These are phyloP conservation scores for Diogma glabrata DNA, from an alignment of 2,888 invertebrate species.

Conservation along the genomic window DNA sequence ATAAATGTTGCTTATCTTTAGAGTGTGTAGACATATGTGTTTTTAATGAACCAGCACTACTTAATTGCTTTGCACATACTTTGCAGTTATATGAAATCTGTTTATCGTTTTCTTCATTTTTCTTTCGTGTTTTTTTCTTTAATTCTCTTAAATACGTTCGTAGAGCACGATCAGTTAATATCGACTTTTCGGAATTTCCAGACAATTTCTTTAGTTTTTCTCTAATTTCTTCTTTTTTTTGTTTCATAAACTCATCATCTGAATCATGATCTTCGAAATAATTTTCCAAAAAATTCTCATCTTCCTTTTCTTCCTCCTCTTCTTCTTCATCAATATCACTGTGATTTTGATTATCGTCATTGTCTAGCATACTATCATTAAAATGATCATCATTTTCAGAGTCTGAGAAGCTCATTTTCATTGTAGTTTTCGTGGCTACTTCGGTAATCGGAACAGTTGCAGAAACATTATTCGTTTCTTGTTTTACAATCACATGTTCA, in stretches of 20 bases:
- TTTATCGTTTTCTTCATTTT: conserved; percentile 2
- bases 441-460: no score
- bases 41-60: conserved; percentile 3
- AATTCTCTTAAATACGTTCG: neutral
- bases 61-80: neutral
- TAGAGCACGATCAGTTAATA: neutral
- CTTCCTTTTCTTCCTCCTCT: neutral
- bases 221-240: neutral
- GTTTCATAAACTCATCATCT: conserved; percentile 6
- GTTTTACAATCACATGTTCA: conserved; percentile 5
- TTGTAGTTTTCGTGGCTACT: no score
- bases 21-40: conserved; percentile 3
- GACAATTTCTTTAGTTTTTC: conserved; percentile 4
- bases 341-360: neutral
- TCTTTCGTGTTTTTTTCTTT: neutral
- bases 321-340: neutral
- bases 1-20: conserved; percentile 4
- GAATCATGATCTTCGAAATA: conserved; percentile 7
- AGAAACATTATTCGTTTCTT: neutral
- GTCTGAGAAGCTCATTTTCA: no score
- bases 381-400: conserved; percentile 4
- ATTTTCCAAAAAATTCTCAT: conserved; percentile 1
- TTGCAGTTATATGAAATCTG: neutral
- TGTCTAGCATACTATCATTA: neutral
- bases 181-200: neutral